These are phyloP conservation scores for Brachystomella parvula DNA, from an alignment of 1,140 invertebrate genomes.

Conservation along the genomic window DNA sequence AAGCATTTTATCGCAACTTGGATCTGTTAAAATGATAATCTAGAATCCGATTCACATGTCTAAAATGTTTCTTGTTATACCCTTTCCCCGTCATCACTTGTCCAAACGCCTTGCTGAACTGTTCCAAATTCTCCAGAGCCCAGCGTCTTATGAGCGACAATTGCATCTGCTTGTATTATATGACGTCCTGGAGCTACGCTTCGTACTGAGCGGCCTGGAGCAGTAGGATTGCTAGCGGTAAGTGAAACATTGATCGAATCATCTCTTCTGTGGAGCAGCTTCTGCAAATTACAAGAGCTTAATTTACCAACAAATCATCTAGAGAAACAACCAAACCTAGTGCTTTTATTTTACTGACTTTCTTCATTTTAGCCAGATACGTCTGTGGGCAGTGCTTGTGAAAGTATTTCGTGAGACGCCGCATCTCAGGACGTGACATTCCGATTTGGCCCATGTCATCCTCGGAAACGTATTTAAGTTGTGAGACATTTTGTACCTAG, in stretches of 20 bases:
- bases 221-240: constrained; percentile 43
- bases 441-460: constrained; percentile 85
- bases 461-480: constrained; percentile 93
- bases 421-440: constrained; percentile 90
- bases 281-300: constrained; percentile 9
- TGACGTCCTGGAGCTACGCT: constrained; percentile 71
- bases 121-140: constrained; percentile 95
- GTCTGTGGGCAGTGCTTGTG: constrained; percentile 87
- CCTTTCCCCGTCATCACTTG: constrained; percentile 78
- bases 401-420: constrained; percentile 84
- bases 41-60: neutral
- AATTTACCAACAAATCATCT: neutral
- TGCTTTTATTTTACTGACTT: constrained; percentile 39
- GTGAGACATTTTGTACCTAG: constrained; percentile 77
- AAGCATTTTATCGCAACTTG: constrained; percentile 97
- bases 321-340: neutral
- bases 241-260: constrained; percentile 41
- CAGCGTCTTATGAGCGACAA: constrained; percentile 87
- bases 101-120: constrained; percentile 96
- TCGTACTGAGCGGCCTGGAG: constrained; percentile 29
- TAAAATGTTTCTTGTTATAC: constrained; percentile 46
- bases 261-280: constrained; percentile 40
- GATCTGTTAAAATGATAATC: constrained; percentile 51
- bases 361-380: constrained; percentile 84
- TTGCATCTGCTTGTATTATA: constrained; percentile 88